Evolutionary conservation across 1,140 invertebrate genomes (phyloP).

Genomic region (Magallana gigas): DNA sequence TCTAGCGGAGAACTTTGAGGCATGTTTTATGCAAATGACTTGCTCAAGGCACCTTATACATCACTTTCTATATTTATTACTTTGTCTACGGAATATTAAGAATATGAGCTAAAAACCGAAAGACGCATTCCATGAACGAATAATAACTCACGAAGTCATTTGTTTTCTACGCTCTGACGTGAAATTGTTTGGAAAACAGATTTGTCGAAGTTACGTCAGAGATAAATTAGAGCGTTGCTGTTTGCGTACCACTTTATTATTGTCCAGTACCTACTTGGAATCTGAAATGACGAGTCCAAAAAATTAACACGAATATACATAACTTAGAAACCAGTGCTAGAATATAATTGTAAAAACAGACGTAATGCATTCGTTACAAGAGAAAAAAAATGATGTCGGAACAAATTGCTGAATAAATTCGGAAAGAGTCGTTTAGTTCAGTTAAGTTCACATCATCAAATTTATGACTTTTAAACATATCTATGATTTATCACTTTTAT

Average conservation of each 20-base stretch:
- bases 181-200: background rate
- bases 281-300: background rate
- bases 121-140: background rate
- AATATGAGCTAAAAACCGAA: background rate
- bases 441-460: no score
- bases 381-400: no score
- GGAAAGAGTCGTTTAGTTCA: no score
- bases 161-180: background rate
- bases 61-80: conserved; percentile 29
- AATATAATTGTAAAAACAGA: no score
- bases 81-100: conserved; percentile 12
- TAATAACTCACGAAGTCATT: background rate
- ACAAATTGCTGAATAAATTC: no score
- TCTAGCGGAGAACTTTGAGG: background rate
- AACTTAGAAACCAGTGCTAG: no score
- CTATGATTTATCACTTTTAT: no score
- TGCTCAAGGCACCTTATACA: background rate
- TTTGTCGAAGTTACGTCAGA: background rate
- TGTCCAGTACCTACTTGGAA: background rate
- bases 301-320: no score
- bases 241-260: no score
- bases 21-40: conserved; percentile 17
- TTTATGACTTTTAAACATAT: no score
- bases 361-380: no score
- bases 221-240: background rate